Evolutionary conservation across 1,140 invertebrate species (phyloP).

Genomic region (Heliothis virescens): DNA sequence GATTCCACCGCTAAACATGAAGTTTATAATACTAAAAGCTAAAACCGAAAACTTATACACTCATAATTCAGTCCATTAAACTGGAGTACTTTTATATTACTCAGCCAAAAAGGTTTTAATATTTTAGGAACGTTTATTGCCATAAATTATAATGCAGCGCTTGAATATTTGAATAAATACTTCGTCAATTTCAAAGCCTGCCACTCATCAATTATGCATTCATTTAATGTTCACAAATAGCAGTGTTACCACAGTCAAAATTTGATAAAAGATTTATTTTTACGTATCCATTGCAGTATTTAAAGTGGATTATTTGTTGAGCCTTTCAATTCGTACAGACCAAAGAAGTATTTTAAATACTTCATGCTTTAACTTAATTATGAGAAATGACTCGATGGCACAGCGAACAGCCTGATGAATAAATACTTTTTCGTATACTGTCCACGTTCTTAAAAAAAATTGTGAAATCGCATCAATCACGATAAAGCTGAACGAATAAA

Average conservation of each 20-base stretch:
- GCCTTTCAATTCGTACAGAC: background rate
- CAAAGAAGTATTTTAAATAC: no score
- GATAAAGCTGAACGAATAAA: no score
- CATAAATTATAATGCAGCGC: background rate
- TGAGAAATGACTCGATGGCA: background rate
- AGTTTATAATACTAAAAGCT: no score
- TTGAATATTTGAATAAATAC: constrained; percentile 14
- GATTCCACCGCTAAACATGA: no score
- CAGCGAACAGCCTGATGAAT: background rate
- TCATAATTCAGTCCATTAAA: background rate
- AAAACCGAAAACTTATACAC: no score
- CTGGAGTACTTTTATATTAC: background rate
- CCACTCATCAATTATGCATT: constrained; percentile 10
- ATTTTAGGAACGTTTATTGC: background rate
- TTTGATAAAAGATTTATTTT: background rate
- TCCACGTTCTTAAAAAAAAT: no score
- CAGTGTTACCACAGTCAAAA: background rate
- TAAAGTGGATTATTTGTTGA: background rate
- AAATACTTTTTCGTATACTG: background rate
- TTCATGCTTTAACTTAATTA: background rate
- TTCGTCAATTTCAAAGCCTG: background rate
- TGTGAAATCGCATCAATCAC: no score
- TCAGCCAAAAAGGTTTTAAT: background rate
- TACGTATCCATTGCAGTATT: background rate
- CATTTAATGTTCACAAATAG: background rate